Evolutionary conservation across 2,113 vertebrate species (phyloP).

Genomic region (Phalacrocorax brasilianus): DNA sequence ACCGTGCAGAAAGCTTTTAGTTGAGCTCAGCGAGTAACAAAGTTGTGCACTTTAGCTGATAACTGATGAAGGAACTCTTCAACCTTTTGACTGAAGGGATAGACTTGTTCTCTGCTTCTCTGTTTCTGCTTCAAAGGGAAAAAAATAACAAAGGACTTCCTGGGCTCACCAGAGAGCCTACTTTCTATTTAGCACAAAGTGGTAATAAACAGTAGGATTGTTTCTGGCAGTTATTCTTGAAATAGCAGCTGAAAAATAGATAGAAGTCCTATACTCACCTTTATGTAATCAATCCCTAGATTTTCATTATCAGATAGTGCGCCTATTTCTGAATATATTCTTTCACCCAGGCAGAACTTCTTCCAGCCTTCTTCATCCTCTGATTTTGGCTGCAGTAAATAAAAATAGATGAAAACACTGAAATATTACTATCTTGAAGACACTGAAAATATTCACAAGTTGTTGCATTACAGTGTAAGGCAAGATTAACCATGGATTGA

Average conservation of each 20-base stretch:
- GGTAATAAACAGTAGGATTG: neutral
- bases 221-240: neutral
- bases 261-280: slow-evolving; percentile 70
- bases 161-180: neutral
- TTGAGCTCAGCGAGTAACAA: neutral
- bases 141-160: neutral
- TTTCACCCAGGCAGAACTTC: slow-evolving; percentile 93
- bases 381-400: slow-evolving; percentile 78
- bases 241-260: neutral
- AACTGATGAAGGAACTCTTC: neutral
- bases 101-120: neutral
- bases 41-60: neutral
- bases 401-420: neutral
- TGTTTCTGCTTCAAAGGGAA: neutral
- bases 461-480: neutral
- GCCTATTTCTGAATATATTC: slow-evolving; percentile 70
- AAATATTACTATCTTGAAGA: neutral
- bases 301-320: slow-evolving; percentile 58
- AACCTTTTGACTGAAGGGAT: neutral
- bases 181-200: neutral
- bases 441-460: neutral
- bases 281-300: slow-evolving; percentile 87
- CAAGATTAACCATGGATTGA: neutral
- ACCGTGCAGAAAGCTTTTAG: neutral
- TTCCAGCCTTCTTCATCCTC: slow-evolving; percentile 95